A percentile compares a stretch with the other conserved stretches of the same genome.
Evolutionary conservation across 2,888 invertebrate species (phyloP).

Genomic region (Phalangium opilio): DNA sequence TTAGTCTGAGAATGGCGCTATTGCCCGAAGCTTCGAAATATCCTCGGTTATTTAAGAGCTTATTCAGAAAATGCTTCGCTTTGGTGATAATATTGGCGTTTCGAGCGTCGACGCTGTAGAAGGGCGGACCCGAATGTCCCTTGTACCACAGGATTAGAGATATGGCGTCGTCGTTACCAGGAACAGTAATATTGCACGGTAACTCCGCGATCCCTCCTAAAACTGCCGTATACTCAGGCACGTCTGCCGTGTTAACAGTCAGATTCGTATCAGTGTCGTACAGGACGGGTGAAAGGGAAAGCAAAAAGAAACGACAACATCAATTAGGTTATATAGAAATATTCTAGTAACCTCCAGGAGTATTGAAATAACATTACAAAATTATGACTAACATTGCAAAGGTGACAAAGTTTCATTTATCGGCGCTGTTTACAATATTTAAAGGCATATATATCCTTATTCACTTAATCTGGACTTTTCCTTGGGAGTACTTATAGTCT

Average conservation of each 20-base stretch:
- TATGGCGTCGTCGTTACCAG: slow-evolving; percentile 13
- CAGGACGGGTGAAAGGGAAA: too few species aligned
- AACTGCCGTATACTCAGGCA: slow-evolving; percentile 15
- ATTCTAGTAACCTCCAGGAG: too few species aligned
- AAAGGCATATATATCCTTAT: too few species aligned
- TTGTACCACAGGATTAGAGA: slow-evolving; percentile 17
- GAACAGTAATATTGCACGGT: slow-evolving; percentile 30
- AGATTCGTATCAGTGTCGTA: too few species aligned
- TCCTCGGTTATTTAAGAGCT: slow-evolving; percentile 11
- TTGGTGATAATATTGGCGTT: slow-evolving; percentile 12
- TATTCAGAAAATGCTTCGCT: slow-evolving; percentile 15
- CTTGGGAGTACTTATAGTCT: too few species aligned
- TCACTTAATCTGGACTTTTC: too few species aligned
- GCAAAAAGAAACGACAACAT: too few species aligned
- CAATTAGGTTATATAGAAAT: too few species aligned
- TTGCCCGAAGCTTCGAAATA: slow-evolving; percentile 14
- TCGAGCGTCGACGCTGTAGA: slow-evolving; percentile 15
- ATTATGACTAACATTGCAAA: too few species aligned
- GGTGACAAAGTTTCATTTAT: too few species aligned
- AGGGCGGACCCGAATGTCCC: slow-evolving; percentile 13
- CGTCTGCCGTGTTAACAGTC: slow-evolving; percentile 3
- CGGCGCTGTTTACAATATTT: too few species aligned
- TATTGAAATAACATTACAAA: too few species aligned
- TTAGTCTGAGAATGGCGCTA: slow-evolving; percentile 12
- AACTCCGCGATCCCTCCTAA: slow-evolving; percentile 16